Evolutionary conservation across 2,888 invertebrate species (phyloP).

Genomic region (Hedychridium roseum): DNA sequence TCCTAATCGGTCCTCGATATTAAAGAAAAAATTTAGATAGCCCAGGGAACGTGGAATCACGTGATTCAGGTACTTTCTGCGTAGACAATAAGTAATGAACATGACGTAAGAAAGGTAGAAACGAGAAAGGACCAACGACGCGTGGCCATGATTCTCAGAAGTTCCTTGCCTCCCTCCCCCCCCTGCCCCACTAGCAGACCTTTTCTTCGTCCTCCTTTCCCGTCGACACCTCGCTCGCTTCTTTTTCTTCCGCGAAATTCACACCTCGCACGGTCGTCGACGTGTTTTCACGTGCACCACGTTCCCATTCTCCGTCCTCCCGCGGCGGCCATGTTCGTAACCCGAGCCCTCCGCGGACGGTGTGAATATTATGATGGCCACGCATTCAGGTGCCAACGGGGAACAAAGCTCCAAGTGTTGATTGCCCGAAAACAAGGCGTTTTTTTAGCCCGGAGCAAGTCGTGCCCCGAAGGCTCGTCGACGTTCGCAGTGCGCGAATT

Average conservation of each 20-base stretch:
- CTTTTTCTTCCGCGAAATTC: constrained; percentile 25
- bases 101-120: constrained; percentile 16
- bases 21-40: too few species aligned
- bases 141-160: constrained; percentile 30
- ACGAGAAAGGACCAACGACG: constrained; percentile 17
- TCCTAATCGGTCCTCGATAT: too few species aligned
- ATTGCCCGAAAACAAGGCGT: constrained; percentile 58
- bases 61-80: constrained; percentile 18
- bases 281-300: constrained; percentile 33
- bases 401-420: constrained; percentile 59
- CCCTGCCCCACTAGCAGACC: constrained; percentile 15
- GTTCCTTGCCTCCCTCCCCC: constrained; percentile 32
- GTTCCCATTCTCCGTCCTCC: constrained; percentile 29
- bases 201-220: constrained; percentile 24
- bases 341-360: constrained; percentile 51
- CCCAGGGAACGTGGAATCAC: constrained; percentile 8
- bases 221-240: constrained; percentile 22
- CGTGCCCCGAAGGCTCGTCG: too few species aligned
- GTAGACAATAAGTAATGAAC: constrained; percentile 24
- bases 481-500: too few species aligned
- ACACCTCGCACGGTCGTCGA: constrained; percentile 36
- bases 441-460: too few species aligned
- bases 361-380: constrained; percentile 63
- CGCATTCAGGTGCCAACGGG: constrained; percentile 57
- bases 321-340: constrained; percentile 53